These are phyloP conservation scores for Drosophila aldrichi DNA, from an alignment of 2,888 invertebrate genomes.

Conservation along the genomic window DNA sequence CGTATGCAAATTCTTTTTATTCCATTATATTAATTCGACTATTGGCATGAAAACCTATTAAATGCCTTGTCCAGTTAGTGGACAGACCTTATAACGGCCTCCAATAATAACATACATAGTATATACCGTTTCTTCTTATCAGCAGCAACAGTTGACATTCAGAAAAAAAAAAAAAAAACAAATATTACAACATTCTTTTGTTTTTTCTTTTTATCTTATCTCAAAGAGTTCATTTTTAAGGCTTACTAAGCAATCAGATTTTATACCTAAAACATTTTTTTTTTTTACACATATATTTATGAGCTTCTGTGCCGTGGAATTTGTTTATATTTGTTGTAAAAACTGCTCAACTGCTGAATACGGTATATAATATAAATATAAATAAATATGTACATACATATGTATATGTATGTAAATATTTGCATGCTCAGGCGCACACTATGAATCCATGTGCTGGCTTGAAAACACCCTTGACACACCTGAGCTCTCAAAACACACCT, in stretches of 20 bases:
- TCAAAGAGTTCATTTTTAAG: slow-evolving; percentile 14
- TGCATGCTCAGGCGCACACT: slow-evolving; percentile 7
- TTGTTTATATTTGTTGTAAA: slow-evolving; percentile 18
- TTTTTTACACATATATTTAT: slow-evolving; percentile 19
- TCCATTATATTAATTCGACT: slow-evolving; percentile 4
- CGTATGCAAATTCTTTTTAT: neutral
- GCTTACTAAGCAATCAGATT: slow-evolving; percentile 30
- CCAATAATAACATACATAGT: slow-evolving; percentile 39
- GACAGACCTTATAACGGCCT: slow-evolving; percentile 24
- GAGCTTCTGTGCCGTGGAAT: slow-evolving; percentile 29
- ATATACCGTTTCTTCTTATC: slow-evolving; percentile 62
- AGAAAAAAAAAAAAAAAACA: slow-evolving; percentile 41
- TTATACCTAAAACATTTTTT: slow-evolving; percentile 9
- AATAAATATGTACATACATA: neutral
- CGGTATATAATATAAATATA: slow-evolving; percentile 1
- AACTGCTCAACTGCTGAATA: slow-evolving; percentile 4
- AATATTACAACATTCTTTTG: slow-evolving; percentile 64
- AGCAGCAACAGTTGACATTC: slow-evolving; percentile 72
- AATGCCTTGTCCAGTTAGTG: slow-evolving; percentile 28
- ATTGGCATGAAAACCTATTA: slow-evolving; percentile 11
- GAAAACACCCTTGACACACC: slow-evolving; percentile 31
- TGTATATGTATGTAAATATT: slow-evolving; percentile 1
- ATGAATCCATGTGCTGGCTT: slow-evolving; percentile 7
- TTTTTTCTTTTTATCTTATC: slow-evolving; percentile 61
- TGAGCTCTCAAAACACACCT: slow-evolving; percentile 25